Evolutionary conservation across 2,888 invertebrate genomes (phyloP).

Genomic region (Aethes cnicana): DNA sequence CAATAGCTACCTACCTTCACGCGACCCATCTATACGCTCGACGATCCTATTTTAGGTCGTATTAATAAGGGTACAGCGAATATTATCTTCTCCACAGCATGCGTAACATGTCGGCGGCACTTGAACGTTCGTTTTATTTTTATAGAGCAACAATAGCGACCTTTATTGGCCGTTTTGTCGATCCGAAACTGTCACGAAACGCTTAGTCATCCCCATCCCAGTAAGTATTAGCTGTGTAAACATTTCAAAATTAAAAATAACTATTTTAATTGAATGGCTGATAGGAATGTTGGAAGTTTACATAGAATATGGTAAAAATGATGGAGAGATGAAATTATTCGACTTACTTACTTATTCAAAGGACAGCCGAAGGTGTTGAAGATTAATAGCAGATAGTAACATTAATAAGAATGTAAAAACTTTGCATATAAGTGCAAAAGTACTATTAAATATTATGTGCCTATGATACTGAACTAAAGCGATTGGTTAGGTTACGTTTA

Average conservation of each 20-base stretch:
- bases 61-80: conserved; percentile 3
- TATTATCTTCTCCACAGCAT: not conserved
- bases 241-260: conserved; percentile 13
- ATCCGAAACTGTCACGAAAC: conserved; percentile 70
- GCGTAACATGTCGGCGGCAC: not conserved
- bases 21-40: not conserved
- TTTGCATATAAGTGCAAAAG: too few relatives aligned
- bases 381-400: too few relatives aligned
- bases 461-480: too few relatives aligned
- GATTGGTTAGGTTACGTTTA: too few relatives aligned
- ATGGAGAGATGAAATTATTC: too few relatives aligned
- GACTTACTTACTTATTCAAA: too few relatives aligned
- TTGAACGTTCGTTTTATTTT: conserved; percentile 2
- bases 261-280: not conserved
- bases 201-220: conserved; percentile 56
- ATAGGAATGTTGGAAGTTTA: not conserved
- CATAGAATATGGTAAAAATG: too few relatives aligned
- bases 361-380: too few relatives aligned
- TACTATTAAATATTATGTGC: too few relatives aligned
- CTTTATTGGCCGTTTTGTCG: conserved; percentile 76
- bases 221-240: conserved; percentile 8
- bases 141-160: conserved; percentile 47
- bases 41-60: not conserved
- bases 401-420: too few relatives aligned
- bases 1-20: conserved; percentile 6